Conservation (phyloP, 1,140 invertebrate genomes). For the Galleria mellonella region DNA sequence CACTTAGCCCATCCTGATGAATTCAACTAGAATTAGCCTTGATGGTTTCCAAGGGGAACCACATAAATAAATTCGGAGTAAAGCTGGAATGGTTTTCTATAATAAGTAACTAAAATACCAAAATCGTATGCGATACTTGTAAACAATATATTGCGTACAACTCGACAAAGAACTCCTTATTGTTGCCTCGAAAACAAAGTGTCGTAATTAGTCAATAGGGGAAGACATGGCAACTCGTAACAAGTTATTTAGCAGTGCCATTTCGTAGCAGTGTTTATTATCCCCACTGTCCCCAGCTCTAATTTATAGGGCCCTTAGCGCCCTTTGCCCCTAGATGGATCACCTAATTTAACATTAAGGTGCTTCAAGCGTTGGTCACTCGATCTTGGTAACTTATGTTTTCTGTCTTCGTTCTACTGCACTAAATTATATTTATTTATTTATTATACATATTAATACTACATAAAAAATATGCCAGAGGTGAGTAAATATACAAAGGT, state of each 20-base stretch:
- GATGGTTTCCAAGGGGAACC: too few relatives aligned
- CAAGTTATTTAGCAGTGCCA: conserved; percentile 55
- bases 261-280: conserved; percentile 58
- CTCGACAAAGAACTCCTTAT: too few relatives aligned
- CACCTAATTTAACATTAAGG: conserved; percentile 68
- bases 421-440: too few relatives aligned
- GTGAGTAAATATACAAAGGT: too few relatives aligned
- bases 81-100: too few relatives aligned
- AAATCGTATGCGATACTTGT: too few relatives aligned
- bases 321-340: conserved; percentile 61
- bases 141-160: too few relatives aligned
- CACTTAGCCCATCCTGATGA: too few relatives aligned
- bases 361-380: conserved; percentile 11
- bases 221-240: conserved; percentile 42
- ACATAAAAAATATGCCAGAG: too few relatives aligned
- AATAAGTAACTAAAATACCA: too few relatives aligned
- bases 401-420: neutral
- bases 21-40: too few relatives aligned
- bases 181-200: conserved; percentile 31
- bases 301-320: conserved; percentile 64
- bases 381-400: conserved; percentile 37
- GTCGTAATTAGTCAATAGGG: conserved; percentile 59
- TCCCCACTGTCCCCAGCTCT: conserved; percentile 56
- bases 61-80: neutral
- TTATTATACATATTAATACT: too few relatives aligned